Evolutionary conservation across 2,113 vertebrate genomes (phyloP).

Genomic region (Chionomys nivalis): DNA sequence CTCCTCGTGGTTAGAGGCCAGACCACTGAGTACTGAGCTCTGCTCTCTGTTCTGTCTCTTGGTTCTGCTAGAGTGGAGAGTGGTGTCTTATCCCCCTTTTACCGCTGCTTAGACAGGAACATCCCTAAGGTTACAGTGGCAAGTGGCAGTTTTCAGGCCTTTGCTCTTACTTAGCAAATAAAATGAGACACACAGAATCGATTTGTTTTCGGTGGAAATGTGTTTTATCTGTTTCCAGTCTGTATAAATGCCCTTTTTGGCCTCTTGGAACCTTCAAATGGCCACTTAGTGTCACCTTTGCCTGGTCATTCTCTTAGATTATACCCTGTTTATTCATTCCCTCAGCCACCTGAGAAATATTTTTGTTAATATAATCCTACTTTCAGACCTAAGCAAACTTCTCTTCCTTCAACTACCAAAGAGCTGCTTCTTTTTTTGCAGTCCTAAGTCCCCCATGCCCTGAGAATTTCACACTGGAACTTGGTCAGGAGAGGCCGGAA

Average conservation of each 20-base stretch:
- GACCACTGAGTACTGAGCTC: background rate
- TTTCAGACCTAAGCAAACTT: background rate
- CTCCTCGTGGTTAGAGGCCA: too few species aligned
- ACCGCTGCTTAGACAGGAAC: background rate
- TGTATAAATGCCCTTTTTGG: background rate
- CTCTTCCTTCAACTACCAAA: background rate
- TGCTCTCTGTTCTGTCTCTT: background rate
- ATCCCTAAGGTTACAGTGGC: background rate
- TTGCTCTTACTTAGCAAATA: slow-evolving; percentile 34
- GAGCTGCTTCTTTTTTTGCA: background rate
- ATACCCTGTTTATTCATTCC: background rate
- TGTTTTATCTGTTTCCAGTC: background rate
- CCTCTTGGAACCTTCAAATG: background rate
- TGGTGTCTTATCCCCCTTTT: background rate
- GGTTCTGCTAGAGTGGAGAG: background rate
- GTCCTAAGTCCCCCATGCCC: background rate
- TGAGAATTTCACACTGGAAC: background rate
- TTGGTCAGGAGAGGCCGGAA: background rate
- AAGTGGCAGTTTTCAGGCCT: background rate
- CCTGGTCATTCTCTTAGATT: background rate
- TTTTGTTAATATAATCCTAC: background rate
- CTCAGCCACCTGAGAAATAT: background rate
- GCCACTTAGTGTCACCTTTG: background rate
- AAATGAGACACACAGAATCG: background rate
- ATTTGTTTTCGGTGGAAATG: background rate